These are phyloP conservation scores for Tetragnatha versicolor DNA, from an alignment of 1,140 invertebrate species.

Conservation along the genomic window DNA sequence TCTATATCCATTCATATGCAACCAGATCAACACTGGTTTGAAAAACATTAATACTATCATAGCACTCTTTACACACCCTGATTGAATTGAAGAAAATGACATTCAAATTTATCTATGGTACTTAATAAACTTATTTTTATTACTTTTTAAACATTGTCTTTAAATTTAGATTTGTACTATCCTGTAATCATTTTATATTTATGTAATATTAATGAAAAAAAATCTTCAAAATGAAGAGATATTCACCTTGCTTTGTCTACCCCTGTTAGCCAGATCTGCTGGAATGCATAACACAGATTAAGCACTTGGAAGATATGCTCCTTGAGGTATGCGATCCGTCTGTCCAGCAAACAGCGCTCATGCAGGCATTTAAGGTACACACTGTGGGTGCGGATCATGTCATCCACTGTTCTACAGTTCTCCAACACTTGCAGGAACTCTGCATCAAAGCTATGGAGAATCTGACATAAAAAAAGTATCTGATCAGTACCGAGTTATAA, in stretches of 20 bases:
- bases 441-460: slow-evolving; percentile 19
- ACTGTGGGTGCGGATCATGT: slow-evolving; percentile 11
- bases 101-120: not conserved
- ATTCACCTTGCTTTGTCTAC: slow-evolving; percentile 15
- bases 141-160: not conserved
- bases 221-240: not conserved
- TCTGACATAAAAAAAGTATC: not conserved
- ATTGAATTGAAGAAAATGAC: not conserved
- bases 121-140: not conserved
- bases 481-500: not conserved
- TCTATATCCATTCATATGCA: too few species aligned
- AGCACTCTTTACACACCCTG: not conserved
- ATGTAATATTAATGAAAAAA: too few species aligned
- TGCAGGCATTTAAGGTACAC: slow-evolving; percentile 16
- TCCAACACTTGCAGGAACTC: slow-evolving; percentile 9
- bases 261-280: slow-evolving; percentile 40
- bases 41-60: not conserved
- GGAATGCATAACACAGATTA: slow-evolving; percentile 26
- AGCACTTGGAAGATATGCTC: slow-evolving; percentile 38
- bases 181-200: too few species aligned
- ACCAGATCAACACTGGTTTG: too few species aligned
- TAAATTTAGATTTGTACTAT: not conserved
- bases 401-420: slow-evolving; percentile 14
- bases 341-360: slow-evolving; percentile 16
- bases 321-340: not conserved